A percentile compares a stretch with the other conserved stretches of the same genome.
phyloP scores from a whole-genome alignment of 2,113 vertebrate species.

The Oncorhynchus mykiss region DNA sequence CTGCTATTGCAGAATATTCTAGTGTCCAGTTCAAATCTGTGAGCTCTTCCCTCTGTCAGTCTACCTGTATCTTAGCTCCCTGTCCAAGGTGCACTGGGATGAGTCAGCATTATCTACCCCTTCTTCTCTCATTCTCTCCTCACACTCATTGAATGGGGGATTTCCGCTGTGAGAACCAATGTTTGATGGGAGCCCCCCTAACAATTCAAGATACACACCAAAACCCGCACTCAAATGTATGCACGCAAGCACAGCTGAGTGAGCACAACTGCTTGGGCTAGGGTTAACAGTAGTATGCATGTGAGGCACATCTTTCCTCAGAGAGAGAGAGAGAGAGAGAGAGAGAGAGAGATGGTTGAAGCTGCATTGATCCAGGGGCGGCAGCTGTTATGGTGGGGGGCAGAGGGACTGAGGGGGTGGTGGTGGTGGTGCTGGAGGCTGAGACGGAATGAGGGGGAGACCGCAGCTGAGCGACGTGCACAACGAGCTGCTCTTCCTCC shows the following conservation, averaged over 20 bases:
- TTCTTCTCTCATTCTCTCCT: not conserved
- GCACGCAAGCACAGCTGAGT: not conserved
- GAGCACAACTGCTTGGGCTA: not conserved
- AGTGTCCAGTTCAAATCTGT: not conserved
- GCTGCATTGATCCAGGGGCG: constrained; percentile 24
- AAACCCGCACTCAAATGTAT: not conserved
- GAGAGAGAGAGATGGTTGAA: not conserved
- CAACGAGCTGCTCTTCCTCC: constrained; percentile 40
- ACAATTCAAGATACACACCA: constrained; percentile 1
- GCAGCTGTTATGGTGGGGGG: constrained; percentile 41
- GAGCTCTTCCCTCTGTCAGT: not conserved
- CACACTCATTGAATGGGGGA: constrained; percentile 3
- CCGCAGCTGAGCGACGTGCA: constrained; percentile 12
- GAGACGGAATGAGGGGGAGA: constrained; percentile 53
- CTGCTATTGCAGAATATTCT: too few species aligned
- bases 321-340: constrained; percentile 13
- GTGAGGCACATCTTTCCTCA: constrained; percentile 2
- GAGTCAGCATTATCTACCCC: not conserved
- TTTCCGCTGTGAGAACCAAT: constrained; percentile 1
- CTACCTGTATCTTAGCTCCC: not conserved
- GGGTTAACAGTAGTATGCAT: not conserved
- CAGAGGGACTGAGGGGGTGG: too few species aligned
- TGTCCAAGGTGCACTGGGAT: not conserved
- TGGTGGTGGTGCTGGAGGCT: constrained; percentile 18
- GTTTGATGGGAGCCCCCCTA: constrained; percentile 2